These are phyloP conservation scores for Chymomyza costata DNA, from an alignment of 1,140 invertebrate species.

Conservation along the genomic window DNA sequence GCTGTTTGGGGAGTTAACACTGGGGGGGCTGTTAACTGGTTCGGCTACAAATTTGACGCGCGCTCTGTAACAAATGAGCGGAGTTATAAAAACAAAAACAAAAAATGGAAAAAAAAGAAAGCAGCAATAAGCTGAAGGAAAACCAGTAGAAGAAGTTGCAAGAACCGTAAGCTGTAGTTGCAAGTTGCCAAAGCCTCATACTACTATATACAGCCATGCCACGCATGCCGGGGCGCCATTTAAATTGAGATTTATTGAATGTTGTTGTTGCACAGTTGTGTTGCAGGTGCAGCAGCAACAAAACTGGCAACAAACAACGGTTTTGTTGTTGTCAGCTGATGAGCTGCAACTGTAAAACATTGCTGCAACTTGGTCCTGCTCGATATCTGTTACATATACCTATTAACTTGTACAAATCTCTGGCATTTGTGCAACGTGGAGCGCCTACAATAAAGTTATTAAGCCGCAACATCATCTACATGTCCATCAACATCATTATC, in stretches of 20 bases:
- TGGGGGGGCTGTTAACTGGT: conserved; percentile 49
- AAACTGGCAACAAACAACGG: conserved; percentile 26
- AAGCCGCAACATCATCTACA: conserved; percentile 18
- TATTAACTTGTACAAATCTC: conserved; percentile 59
- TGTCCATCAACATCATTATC: too few relatives aligned
- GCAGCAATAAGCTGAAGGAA: conserved; percentile 52
- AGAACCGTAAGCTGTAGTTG: conserved; percentile 62
- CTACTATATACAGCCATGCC: too few relatives aligned
- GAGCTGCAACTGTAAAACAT: conserved; percentile 68
- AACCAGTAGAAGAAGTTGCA: conserved; percentile 55
- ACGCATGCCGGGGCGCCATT: conserved; percentile 74
- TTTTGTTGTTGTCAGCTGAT: conserved; percentile 36
- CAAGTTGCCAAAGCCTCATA: too few relatives aligned
- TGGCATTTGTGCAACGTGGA: conserved; percentile 2
- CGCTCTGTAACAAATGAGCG: conserved; percentile 61
- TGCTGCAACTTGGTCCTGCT: conserved; percentile 26
- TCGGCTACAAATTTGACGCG: conserved; percentile 68
- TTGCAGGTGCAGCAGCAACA: conserved; percentile 38
- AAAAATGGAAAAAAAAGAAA: conserved; percentile 16
- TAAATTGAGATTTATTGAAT: conserved; percentile 74
- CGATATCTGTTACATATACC: conserved; percentile 47
- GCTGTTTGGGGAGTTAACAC: conserved; percentile 6
- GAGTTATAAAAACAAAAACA: conserved; percentile 16
- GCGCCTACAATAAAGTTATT: conserved; percentile 58
- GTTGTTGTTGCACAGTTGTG: conserved; percentile 11